Base-by-base conservation (phyloP, 1,140 invertebrate genomes). In the Dinoponera quadriceps region DNA sequence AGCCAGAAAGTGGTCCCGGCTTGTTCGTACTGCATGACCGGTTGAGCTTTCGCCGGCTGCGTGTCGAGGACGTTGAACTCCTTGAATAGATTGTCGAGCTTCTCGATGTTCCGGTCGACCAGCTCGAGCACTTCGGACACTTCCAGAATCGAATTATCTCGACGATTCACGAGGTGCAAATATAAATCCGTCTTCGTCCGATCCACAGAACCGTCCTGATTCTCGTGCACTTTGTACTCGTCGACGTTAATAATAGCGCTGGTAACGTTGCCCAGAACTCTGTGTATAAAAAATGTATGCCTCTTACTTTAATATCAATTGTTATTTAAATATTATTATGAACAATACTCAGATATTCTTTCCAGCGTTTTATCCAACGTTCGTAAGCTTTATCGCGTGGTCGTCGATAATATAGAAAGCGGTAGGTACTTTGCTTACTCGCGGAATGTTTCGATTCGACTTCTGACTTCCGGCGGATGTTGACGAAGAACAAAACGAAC, bases 121-220 rank as follows among this genome's bases (percentile, higher is more conserved):
- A 98, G 91, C 85, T 96, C 96, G 69, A 98, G 95, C 20, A 98
- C 97, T 91, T 98, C 96, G 22, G 96, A 95, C 0, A 98, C 98
- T 92, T 98, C 98, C 78, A 99, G 95, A 29, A 99, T 98, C 4
- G 98, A 98, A 94, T 99, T 98, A 90, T 99, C 98, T 29, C 96
- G 95, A 54, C 96, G 96, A 93, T 99, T 96, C 4, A 99, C 98
- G 66, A 99, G 96, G 94, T 99, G 98, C 85, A 99, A 94, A 91
- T 98, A 99, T 73, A 99, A 94, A 94, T 99, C 98, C 1, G 98
- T 99, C 91, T 98, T 97, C 1, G 98, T 99, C 89, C 98, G 97
- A 93, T 99, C 98, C 1, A 99, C 97, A 0, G 97, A 97, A 9
- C 98, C 98, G 90, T 98, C 97, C 86, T 97, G 96, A 91, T 98